phyloP scores from a whole-genome alignment of 2,113 vertebrate species.

The Epinephelus cyanopodus region DNA sequence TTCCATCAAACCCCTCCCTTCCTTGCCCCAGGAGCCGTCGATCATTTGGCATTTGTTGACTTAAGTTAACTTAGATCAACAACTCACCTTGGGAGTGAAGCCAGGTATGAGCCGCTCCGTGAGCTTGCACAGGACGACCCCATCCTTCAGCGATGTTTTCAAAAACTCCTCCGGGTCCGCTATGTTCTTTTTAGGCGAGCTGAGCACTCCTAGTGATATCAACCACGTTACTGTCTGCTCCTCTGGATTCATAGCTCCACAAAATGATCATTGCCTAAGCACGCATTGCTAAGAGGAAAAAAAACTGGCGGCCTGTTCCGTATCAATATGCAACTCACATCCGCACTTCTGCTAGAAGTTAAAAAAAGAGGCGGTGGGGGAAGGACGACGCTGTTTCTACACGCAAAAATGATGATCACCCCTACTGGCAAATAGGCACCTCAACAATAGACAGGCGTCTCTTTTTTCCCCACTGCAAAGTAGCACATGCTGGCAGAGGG shows the following conservation, averaged over 20 bases:
- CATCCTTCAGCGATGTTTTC: slow-evolving; percentile 92
- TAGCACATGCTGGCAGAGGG: slow-evolving; percentile 6
- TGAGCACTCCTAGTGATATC: slow-evolving; percentile 94
- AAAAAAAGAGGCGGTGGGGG: slow-evolving; percentile 52
- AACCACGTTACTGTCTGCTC: slow-evolving; percentile 97
- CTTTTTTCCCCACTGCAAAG: slow-evolving; percentile 4
- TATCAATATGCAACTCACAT: slow-evolving; percentile 89
- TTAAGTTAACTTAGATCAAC: slow-evolving; percentile 8
- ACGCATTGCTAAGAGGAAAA: slow-evolving; percentile 48
- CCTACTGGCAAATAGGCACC: slow-evolving; percentile 77
- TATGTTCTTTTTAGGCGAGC: slow-evolving; percentile 96
- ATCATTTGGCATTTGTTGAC: slow-evolving; percentile 23
- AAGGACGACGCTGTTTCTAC: slow-evolving; percentile 53
- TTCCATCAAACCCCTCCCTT: slow-evolving; percentile 70
- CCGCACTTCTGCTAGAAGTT: slow-evolving; percentile 86
- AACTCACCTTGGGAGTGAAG: slow-evolving; percentile 90
- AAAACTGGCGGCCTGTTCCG: slow-evolving; percentile 70
- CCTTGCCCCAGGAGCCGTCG: slow-evolving; percentile 6
- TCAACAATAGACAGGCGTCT: slow-evolving; percentile 55
- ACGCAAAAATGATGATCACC: slow-evolving; percentile 72
- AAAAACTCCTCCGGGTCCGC: slow-evolving; percentile 94
- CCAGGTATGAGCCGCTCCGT: slow-evolving; percentile 91
- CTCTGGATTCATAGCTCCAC: slow-evolving; percentile 92
- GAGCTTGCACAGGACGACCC: slow-evolving; percentile 94
- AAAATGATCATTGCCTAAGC: slow-evolving; percentile 62